A percentile compares a stretch with the other conserved stretches of the same genome.
Evolutionary conservation across 2,113 vertebrate species (phyloP).

Genomic region (Nyctibius bracteatus): DNA sequence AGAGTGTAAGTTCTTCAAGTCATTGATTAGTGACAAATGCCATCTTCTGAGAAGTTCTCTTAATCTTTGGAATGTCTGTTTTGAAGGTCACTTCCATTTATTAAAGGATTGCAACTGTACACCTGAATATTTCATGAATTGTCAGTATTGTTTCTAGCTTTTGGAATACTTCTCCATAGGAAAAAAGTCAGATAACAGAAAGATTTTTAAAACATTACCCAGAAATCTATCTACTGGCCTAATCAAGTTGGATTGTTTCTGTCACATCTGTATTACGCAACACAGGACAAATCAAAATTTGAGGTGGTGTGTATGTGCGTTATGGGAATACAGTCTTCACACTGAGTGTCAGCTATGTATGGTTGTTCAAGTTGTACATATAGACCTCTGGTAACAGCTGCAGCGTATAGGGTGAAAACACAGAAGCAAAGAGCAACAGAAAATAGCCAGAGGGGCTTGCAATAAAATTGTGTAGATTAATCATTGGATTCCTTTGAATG

Average conservation of each 20-base stretch:
- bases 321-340: not conserved
- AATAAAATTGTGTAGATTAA: not conserved
- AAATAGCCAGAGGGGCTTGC: not conserved
- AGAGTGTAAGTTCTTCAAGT: constrained; percentile 15
- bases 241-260: not conserved
- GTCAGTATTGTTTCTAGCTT: not conserved
- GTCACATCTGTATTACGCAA: not conserved
- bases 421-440: not conserved
- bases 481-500: not conserved
- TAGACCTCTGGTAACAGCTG: not conserved
- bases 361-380: not conserved
- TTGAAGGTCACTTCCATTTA: constrained; percentile 60
- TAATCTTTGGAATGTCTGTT: constrained; percentile 56
- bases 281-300: not conserved
- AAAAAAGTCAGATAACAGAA: not conserved
- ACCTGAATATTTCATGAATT: constrained; percentile 46
- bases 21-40: constrained; percentile 65
- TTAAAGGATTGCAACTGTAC: constrained; percentile 23
- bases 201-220: not conserved
- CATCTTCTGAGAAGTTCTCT: constrained; percentile 38
- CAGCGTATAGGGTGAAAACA: not conserved
- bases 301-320: not conserved
- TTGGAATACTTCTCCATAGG: not conserved
- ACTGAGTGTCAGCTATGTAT: not conserved
- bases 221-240: not conserved